phyloP scores from a whole-genome alignment of 2,797 vertebrate species.

The Gouania willdenowi region DNA sequence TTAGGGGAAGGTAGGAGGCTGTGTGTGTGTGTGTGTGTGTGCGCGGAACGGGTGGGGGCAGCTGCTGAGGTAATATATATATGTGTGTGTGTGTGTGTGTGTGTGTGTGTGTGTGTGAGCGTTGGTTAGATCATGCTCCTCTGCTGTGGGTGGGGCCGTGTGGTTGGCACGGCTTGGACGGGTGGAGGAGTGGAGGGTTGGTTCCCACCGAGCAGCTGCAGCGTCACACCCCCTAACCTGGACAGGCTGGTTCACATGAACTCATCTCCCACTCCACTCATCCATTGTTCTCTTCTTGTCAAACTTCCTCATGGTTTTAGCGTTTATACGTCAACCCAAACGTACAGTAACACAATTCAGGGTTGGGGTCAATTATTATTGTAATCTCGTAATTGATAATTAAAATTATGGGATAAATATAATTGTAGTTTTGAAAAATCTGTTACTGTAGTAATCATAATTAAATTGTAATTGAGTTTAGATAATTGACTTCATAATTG shows the following conservation, averaged over 20 bases:
- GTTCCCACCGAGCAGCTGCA: conserved; percentile 42
- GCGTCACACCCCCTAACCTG: conserved; percentile 54
- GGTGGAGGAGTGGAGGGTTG: conserved; percentile 46
- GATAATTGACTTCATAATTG: no score
- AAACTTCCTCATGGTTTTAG: no score
- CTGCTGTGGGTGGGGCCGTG: conserved; percentile 59
- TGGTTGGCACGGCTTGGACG: conserved; percentile 47
- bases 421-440: no score
- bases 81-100: conserved; percentile 38
- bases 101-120: conserved; percentile 39
- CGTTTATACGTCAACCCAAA: no score
- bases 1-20: conserved; percentile 55
- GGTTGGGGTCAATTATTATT: no score
- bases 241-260: conserved; percentile 67
- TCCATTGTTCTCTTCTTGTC: background rate
- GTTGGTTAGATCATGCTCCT: conserved; percentile 69
- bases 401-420: no score
- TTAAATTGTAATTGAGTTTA: no score
- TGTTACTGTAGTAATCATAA: no score
- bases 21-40: conserved; percentile 19
- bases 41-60: conserved; percentile 47
- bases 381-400: no score
- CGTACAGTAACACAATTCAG: no score
- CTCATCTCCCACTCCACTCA: background rate
- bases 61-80: conserved; percentile 63